phyloP scores from a whole-genome alignment of 2,888 invertebrate species.

The Tachina grossa region DNA sequence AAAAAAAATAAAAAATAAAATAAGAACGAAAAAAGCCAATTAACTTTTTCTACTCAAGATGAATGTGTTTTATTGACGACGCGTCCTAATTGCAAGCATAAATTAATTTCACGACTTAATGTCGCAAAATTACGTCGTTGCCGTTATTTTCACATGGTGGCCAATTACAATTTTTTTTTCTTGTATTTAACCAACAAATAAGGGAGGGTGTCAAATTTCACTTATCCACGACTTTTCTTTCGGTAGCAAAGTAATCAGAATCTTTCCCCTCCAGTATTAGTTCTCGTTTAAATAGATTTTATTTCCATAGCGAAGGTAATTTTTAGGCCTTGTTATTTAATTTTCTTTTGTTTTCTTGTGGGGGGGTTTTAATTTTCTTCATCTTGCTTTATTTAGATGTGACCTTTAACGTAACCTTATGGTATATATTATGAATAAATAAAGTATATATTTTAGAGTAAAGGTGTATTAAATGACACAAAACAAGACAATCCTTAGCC shows the following conservation, averaged over 20 bases:
- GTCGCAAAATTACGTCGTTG: slow-evolving; percentile 79
- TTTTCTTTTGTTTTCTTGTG: slow-evolving; percentile 53
- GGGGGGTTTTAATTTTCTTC: neutral
- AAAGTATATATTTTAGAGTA: slow-evolving; percentile 25
- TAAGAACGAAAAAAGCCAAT: slow-evolving; percentile 67
- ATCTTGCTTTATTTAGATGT: slow-evolving; percentile 35
- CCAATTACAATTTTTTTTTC: slow-evolving; percentile 53
- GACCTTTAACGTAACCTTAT: slow-evolving; percentile 43
- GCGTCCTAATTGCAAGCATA: slow-evolving; percentile 83
- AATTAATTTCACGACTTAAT: slow-evolving; percentile 83
- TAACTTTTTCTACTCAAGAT: slow-evolving; percentile 74
- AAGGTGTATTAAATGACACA: slow-evolving; percentile 70
- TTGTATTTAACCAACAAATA: slow-evolving; percentile 39
- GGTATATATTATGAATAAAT: slow-evolving; percentile 29
- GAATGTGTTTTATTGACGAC: slow-evolving; percentile 83
- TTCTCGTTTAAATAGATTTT: slow-evolving; percentile 24
- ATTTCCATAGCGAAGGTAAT: slow-evolving; percentile 63
- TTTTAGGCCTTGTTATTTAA: slow-evolving; percentile 73
- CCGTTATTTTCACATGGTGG: slow-evolving; percentile 71
- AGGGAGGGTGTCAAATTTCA: slow-evolving; percentile 60
- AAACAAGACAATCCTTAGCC: slow-evolving; percentile 65
- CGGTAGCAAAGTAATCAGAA: slow-evolving; percentile 12
- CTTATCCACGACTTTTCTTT: neutral
- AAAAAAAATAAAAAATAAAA: neutral
- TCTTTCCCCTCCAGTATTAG: neutral